These are phyloP conservation scores for Heliothis virescens DNA, from an alignment of 1,140 invertebrate species.

Conservation along the genomic window DNA sequence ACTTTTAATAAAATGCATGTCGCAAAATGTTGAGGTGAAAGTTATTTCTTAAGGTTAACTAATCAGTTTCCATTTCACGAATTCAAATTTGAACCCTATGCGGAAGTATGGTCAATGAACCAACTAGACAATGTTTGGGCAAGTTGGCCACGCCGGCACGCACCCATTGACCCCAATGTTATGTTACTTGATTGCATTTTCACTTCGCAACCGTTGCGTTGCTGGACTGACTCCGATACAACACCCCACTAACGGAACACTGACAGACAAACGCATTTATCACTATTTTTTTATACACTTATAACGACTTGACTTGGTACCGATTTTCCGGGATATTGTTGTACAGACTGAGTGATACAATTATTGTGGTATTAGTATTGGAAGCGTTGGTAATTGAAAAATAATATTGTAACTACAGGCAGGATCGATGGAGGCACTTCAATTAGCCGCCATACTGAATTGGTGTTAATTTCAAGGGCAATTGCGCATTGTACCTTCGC, in stretches of 20 bases:
- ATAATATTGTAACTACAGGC: neutral
- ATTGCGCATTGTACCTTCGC: constrained; percentile 49
- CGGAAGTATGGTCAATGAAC: constrained; percentile 66
- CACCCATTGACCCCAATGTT: constrained; percentile 63
- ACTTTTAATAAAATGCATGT: no score
- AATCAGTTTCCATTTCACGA: constrained; percentile 33
- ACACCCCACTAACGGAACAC: constrained; percentile 29
- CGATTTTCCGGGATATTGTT: constrained; percentile 32
- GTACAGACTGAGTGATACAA: constrained; percentile 5
- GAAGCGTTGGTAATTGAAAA: neutral
- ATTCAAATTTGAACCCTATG: constrained; percentile 23
- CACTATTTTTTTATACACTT: constrained; percentile 25
- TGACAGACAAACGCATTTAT: constrained; percentile 36
- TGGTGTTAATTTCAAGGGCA: constrained; percentile 53
- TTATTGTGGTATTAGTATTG: neutral
- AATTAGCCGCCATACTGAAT: constrained; percentile 49
- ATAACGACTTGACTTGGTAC: constrained; percentile 2
- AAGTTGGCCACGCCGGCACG: constrained; percentile 45
- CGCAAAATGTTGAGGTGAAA: constrained; percentile 1
- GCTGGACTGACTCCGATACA: constrained; percentile 33
- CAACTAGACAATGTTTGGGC: constrained; percentile 56
- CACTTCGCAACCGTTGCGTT: constrained; percentile 57
- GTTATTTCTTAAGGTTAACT: constrained; percentile 22
- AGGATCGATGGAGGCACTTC: constrained; percentile 49
- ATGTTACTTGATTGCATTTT: constrained; percentile 64